phyloP scores from a whole-genome alignment of 1,140 invertebrate species.

The Drosophila novamexicana region DNA sequence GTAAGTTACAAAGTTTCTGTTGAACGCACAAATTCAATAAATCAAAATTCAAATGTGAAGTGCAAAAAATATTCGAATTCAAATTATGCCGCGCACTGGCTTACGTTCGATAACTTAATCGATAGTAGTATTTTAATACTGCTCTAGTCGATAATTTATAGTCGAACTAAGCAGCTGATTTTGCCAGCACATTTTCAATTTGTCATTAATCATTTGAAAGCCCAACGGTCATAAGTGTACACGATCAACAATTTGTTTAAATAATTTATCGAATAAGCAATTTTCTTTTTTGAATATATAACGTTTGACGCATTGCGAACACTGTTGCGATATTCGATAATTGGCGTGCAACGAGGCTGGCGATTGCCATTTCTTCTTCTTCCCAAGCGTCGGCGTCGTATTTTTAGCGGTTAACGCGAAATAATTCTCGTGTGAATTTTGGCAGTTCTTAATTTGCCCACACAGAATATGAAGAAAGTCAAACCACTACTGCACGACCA shows the following conservation, averaged over 20 bases:
- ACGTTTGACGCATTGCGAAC: background rate
- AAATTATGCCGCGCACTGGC: background rate
- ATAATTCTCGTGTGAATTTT: constrained; percentile 43
- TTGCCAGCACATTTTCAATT: too few species aligned
- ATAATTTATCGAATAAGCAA: background rate
- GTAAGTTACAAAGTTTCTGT: constrained; percentile 70
- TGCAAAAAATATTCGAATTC: background rate
- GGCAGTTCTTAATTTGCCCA: constrained; percentile 25
- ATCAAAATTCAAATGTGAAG: constrained; percentile 45
- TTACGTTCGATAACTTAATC: background rate
- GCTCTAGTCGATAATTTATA: background rate
- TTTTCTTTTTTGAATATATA: background rate
- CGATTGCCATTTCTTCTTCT: constrained; percentile 9
- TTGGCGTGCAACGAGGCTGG: constrained; percentile 3
- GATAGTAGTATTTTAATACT: background rate
- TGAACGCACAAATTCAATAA: constrained; percentile 76
- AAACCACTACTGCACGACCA: constrained; percentile 77
- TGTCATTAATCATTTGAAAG: too few species aligned
- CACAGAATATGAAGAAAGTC: constrained; percentile 74
- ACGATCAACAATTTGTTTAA: background rate
- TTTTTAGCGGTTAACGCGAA: constrained; percentile 48
- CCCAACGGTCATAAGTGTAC: too few species aligned
- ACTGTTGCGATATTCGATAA: background rate
- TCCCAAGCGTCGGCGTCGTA: constrained; percentile 49
- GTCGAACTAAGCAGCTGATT: background rate